Percentiles rank a stretch among this genome's conserved stretches.
phyloP scores from a whole-genome alignment of 2,113 vertebrate genomes.

The Rhagologus leucostigma region DNA sequence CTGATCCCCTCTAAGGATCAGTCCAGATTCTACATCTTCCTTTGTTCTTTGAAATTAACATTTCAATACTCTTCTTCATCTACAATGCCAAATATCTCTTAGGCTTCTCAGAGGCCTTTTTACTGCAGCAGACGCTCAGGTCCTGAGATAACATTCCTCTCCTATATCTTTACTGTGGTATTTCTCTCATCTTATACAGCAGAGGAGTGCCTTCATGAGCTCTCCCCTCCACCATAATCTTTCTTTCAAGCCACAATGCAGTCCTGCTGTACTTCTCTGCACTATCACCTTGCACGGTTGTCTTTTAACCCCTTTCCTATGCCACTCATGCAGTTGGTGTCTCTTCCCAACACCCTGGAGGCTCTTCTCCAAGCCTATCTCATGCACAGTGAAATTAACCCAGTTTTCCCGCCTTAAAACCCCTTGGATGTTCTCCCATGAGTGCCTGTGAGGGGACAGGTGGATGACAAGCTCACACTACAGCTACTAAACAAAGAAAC shows the following conservation, averaged over 20 bases:
- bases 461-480: background rate
- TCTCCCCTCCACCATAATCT: background rate
- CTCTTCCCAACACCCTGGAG: background rate
- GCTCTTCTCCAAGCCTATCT: background rate
- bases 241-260: background rate
- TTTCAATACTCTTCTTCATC: background rate
- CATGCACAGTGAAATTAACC: background rate
- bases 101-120: background rate
- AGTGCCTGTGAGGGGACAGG: background rate
- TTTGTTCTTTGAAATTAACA: background rate
- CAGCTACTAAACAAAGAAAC: background rate
- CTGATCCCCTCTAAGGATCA: background rate
- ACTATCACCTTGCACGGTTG: background rate
- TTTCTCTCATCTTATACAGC: background rate
- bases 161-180: background rate
- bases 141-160: background rate
- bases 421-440: background rate
- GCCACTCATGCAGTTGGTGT: background rate
- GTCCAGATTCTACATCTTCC: background rate
- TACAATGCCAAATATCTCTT: background rate
- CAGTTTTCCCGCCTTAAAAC: background rate
- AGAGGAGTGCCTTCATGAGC: background rate
- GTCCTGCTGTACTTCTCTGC: background rate
- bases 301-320: background rate
- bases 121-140: background rate